Base-by-base conservation (phyloP, 2,888 invertebrate genomes). In the Athalia rosae region DNA sequence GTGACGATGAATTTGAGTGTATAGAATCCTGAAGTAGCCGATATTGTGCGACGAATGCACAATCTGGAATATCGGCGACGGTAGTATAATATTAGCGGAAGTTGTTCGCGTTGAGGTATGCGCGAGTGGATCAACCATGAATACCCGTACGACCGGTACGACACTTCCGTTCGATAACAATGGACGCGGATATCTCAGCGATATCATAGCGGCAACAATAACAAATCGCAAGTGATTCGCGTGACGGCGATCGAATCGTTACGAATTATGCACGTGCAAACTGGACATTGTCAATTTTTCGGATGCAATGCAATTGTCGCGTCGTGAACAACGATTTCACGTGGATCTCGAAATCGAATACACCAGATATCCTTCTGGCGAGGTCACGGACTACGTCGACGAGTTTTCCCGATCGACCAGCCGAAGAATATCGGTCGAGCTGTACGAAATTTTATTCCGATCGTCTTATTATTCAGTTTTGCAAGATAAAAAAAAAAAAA, bases 21-120 rank as follows among this genome's bases (percentile, higher is more conserved):
- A 67, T 53, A 15, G 5, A 56, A 58, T 45, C 11, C 71, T 15
- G 71, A 13, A 58, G 13, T 13, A 6, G 61, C 8, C 13, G 50
- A 45, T 28, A 67, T 67, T 67, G 59, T 43, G 71, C 71, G 71
- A 28, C 9, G 48, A 28, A 48, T 67, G 67, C 9, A 7, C 53
- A 53, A 64, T 28, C 28, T 28, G 28, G 28, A 28, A 28, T 28
- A 28, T 28, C 28, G 28, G 76, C 76, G 77, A 73, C 79, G 81
- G 78, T 82, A 64, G 79, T 81, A n/a, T n/a, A 81, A 82, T 83
- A 77, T 77, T 74, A 71, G 77, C 78, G 83, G 81, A 84, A 83
- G 79, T 73, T n/a, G 71, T 77, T 48, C 73, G 77, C 77, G 73
- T 77, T 77, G 73, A 77, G 73, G 73, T 63, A 77, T 77, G 28